Evolutionary conservation across 2,888 invertebrate genomes (phyloP), one percentile per base, ranked within the genome.

Genomic region (Spatulosminthurus flaviceps): DNA sequence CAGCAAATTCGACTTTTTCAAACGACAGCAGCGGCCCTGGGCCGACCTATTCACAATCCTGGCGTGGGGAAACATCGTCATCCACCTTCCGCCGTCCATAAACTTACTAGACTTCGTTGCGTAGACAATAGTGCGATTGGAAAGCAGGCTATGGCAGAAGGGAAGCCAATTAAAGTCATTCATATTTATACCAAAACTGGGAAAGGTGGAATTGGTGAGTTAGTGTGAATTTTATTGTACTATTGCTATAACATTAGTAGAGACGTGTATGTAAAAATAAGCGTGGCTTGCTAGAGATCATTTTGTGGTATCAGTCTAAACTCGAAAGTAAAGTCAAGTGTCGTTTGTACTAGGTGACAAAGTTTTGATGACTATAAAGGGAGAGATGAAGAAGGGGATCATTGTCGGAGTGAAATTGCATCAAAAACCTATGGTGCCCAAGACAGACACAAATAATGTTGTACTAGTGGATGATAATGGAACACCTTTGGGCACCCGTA

Each of bases 71-170:
- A 76, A 21, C 74, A 74, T 26, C 61, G 9, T n/a, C 26, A 61
- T 43, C 16, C 21, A 2, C n/a, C 19, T 13, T 16, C 22, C 1
- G 42, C 77, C 7, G 42, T 84, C 4, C 73, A 69, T 19, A 92
- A 93, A 87, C 86, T 95, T 83, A 91, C 94, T 0, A 90, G 95
- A 72, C 89, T 98, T 21, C 90, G 96, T 86, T 96, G 98, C 7
- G 98, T 99, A 1, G 99, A 99, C 88, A 99, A 99, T 88, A 97
- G 97, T 78, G 93, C 94, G 84, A 92, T 99, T 81, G 99, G 98
- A 43, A 96, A 95, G 87, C 91, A 94, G 87, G 97, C 98, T 0
- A 96, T 96, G 94, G 92, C 94, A 0, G 95, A 96, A 87, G 98
- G 98, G 70, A 95, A 94, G 88, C 96, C 97, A 16, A 96, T 98